Percentiles rank a stretch among this genome's conserved stretches.
phyloP scores from a whole-genome alignment of 2,888 invertebrate species.

The Agrotis puta region DNA sequence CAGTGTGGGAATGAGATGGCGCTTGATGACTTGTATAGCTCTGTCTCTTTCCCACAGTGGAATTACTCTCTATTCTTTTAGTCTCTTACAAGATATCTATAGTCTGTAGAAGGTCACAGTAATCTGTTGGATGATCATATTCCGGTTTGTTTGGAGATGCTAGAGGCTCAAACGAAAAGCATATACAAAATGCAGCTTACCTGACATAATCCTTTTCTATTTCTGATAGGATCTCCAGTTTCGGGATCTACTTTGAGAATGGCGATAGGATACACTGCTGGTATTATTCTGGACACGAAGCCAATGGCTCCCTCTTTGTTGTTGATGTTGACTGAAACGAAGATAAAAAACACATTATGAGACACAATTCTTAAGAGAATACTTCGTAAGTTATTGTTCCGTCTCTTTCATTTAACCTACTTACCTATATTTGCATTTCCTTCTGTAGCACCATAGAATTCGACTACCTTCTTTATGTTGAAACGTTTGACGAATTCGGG shows the following conservation, averaged over 20 bases:
- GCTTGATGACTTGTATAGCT: too few species aligned
- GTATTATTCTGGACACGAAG: conserved; percentile 97
- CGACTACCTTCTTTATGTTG: conserved; percentile 95
- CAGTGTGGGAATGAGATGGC: too few species aligned
- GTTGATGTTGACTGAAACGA: conserved; percentile 96
- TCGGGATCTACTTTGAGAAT: conserved; percentile 97
- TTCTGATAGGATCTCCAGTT: conserved; percentile 97
- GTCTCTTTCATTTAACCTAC: conserved; percentile 82
- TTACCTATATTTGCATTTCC: conserved; percentile 99
- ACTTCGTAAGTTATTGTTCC: not conserved
- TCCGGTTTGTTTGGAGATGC: too few species aligned
- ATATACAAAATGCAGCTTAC: conserved; percentile 66
- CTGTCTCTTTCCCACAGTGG: too few species aligned
- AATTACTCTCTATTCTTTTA: too few species aligned
- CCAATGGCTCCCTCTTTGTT: conserved; percentile 99
- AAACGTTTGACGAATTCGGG: conserved; percentile 96
- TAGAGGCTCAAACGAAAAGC: not conserved
- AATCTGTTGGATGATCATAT: too few species aligned
- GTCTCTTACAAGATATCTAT: too few species aligned
- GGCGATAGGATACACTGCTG: conserved; percentile 97
- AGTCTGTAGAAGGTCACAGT: too few species aligned
- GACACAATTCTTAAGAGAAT: not conserved
- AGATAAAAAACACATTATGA: not conserved
- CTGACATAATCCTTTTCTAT: conserved; percentile 96
- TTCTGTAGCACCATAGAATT: conserved; percentile 99